phyloP scores from a whole-genome alignment of 30 jellyfish, hydroid and myxozoan genomes.

The Hydractinia symbiolongicarpus region DNA sequence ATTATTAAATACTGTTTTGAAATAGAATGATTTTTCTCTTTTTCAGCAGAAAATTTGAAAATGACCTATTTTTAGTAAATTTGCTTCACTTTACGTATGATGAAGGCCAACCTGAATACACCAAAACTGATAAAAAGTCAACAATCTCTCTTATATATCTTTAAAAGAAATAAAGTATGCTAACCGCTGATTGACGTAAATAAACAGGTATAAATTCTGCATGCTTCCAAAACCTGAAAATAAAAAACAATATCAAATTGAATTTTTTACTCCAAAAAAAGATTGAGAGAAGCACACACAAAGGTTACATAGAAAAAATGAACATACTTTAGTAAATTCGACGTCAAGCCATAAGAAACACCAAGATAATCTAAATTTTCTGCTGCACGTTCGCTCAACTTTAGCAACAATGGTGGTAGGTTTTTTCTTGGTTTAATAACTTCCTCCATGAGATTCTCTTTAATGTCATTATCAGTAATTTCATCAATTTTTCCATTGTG shows the following conservation, averaged over 20 bases:
- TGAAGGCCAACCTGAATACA: too few relatives aligned
- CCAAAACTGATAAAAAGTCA: too few relatives aligned
- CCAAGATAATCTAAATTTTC: slow-evolving; percentile 90
- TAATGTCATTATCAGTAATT: slow-evolving; percentile 26
- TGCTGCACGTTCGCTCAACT: slow-evolving; percentile 81
- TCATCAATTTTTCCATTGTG: neutral
- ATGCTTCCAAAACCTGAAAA: slow-evolving; percentile 82
- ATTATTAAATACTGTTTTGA: too few relatives aligned
- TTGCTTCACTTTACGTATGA: too few relatives aligned
- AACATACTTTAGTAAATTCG: slow-evolving; percentile 74
- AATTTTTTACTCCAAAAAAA: neutral
- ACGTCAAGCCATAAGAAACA: slow-evolving; percentile 89
- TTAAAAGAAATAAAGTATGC: neutral
- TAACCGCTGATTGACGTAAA: slow-evolving; percentile 86
- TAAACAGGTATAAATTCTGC: slow-evolving; percentile 77
- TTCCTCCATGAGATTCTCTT: slow-evolving; percentile 60
- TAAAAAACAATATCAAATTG: neutral
- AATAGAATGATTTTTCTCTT: too few relatives aligned
- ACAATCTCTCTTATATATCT: too few relatives aligned
- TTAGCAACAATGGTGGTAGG: slow-evolving; percentile 85
- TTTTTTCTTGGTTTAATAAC: slow-evolving; percentile 68
- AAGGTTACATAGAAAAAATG: neutral
- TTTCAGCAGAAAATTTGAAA: too few relatives aligned
- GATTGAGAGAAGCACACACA: too few relatives aligned
- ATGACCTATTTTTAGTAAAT: too few relatives aligned